These are phyloP conservation scores for Malurus splendens DNA, from an alignment of 2,797 vertebrate genomes.

Conservation along the genomic window DNA sequence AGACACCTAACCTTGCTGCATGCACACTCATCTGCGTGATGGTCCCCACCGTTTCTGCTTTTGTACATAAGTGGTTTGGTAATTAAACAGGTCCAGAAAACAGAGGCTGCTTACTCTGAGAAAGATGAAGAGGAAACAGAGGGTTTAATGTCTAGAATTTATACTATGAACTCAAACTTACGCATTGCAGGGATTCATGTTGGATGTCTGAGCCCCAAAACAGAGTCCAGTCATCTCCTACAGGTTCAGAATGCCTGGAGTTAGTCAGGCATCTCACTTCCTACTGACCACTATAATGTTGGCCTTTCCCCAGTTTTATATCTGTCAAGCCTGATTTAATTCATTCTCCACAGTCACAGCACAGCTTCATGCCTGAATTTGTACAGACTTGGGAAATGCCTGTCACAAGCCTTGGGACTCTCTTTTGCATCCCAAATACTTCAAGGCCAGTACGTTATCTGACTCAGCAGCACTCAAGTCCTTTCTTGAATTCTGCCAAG, in stretches of 20 bases:
- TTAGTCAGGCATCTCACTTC: not conserved
- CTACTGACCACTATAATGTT: not conserved
- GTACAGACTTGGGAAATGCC: not conserved
- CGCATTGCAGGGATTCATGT: not conserved
- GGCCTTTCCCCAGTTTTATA: not conserved
- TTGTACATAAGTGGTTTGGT: not conserved
- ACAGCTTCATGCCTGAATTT: not conserved
- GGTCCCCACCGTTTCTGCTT: not conserved
- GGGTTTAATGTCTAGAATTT: not conserved
- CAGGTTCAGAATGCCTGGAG: not conserved
- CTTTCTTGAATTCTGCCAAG: not conserved
- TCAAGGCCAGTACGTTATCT: not conserved
- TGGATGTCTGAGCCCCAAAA: not conserved
- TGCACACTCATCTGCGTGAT: not conserved
- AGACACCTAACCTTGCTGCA: not conserved
- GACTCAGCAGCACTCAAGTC: not conserved
- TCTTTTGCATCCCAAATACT: not conserved
- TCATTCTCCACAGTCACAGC: not conserved
- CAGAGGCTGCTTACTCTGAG: not conserved
- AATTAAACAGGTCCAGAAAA: not conserved
- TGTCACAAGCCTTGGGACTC: not conserved
- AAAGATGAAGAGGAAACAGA: not conserved
- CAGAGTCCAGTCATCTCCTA: not conserved
- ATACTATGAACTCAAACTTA: not conserved
- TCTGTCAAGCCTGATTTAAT: not conserved